Evolutionary conservation across 2,113 vertebrate species (phyloP), one percentile per base, ranked within the genome.

Genomic region (Aramus guarauna): DNA sequence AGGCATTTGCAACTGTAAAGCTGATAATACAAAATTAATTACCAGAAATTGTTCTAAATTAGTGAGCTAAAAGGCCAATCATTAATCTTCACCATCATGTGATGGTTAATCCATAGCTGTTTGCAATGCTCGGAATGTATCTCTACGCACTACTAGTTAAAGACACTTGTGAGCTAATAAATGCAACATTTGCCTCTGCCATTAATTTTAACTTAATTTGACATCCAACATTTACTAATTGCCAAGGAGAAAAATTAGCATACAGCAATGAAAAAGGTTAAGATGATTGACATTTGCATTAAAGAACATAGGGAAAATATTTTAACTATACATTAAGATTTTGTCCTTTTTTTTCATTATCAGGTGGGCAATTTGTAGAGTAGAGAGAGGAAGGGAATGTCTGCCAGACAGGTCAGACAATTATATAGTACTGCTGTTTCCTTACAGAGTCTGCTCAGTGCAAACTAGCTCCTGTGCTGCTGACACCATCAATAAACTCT

Each of bases 21-120:
- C 98, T 98, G 98, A 98, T 99, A 99, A 99, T 99, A 98, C 98
- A 98, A 98, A 99, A 99, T 99, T 99, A 99, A 99, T 99, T 99
- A 98, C 98, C 95, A 98, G 98, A 99, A 99, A 99, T 99, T 99
- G 98, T 99, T 98, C 98, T 99, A 99, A 99, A 99, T 99, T 99
- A 99, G 98, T 97, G 97, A 97, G 98, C 98, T 99, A 99, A 99
- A 99, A 98, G 98, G 98, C 94, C 96, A 98, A 98, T 98, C 99
- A 99, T 99, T 99, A 99, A 99, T 99, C 99, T 99, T 99, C 98
- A 96, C 98, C 98, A 95, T 97, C 97, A 98, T 98, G 97, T 99
- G 99, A 99, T 98, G 98, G 98, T 95, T 99, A 99, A 99, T 99
- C 99, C 97, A 99, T 99, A 99, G 97, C 97, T 96, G 97, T 97